phyloP scores from a whole-genome alignment of 2,888 invertebrate species.

The Eristalis tenax region DNA sequence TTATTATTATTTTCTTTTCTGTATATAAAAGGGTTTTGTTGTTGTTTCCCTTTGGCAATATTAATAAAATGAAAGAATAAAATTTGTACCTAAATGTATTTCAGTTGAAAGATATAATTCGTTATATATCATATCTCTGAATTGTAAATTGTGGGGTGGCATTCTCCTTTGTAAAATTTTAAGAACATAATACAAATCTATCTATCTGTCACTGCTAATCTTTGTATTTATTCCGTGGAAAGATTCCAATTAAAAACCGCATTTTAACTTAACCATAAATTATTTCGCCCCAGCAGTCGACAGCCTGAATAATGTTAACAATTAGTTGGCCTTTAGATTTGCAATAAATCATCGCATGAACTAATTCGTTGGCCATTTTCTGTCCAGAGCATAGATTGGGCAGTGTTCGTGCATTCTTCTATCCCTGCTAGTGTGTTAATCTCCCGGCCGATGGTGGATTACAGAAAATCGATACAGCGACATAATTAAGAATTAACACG shows the following conservation, averaged over 20 bases:
- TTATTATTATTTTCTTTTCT: no score
- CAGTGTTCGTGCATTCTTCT: background rate
- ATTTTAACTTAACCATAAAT: slow-evolving; percentile 61
- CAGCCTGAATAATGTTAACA: slow-evolving; percentile 67
- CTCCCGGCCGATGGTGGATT: slow-evolving; percentile 38
- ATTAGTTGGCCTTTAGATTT: slow-evolving; percentile 66
- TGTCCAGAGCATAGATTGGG: background rate
- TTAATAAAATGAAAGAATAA: no score
- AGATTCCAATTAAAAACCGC: slow-evolving; percentile 57
- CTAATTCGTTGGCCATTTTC: slow-evolving; percentile 59
- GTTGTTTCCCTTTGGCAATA: no score
- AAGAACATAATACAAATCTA: no score
- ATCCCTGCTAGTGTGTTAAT: background rate
- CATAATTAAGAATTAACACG: slow-evolving; percentile 72
- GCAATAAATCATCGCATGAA: slow-evolving; percentile 65
- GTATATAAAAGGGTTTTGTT: no score
- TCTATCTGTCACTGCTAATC: no score
- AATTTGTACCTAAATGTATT: no score
- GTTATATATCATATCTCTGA: no score
- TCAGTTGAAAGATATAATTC: no score
- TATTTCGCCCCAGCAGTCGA: slow-evolving; percentile 51
- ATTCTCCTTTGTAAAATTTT: no score
- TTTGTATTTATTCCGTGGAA: slow-evolving; percentile 60
- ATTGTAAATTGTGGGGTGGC: no score
- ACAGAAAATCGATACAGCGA: slow-evolving; percentile 54